Base-by-base conservation (phyloP, 2,888 invertebrate genomes). In the Opisthograptis luteolata region DNA sequence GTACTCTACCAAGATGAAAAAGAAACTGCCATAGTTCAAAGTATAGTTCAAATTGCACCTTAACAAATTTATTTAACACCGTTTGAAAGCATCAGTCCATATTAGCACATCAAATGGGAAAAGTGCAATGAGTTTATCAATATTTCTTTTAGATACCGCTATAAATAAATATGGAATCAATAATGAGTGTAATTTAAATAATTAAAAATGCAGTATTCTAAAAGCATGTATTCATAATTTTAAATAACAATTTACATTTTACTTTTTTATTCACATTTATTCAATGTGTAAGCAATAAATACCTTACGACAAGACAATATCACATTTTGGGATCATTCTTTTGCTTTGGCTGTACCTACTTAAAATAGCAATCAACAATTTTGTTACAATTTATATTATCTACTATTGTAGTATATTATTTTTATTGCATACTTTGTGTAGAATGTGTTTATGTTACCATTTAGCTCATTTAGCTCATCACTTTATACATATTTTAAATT, bases 401-500 rank as follows among this genome's bases (percentile, higher is more conserved):
- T 52, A 55, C 52, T 51, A 42, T 55, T 55, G 51, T 49, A 54
- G 20, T 27, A 34, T 27, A 12, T 44, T 34, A 28, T 24, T 43
- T 32, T 34, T 35, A 40, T 19, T 39, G 6, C 39, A 17, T 45
- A 28, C 12, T 15, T 39, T 53, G 32, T 31, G 28, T 31, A 13
- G 12, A 36, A 9, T 43, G 15, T 47, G 30, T 34, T 24, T 51
- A 40, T 49, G 55, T 58, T 58, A 55, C 54, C 54, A 51, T 54
- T 42, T 31, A 46, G 17, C 37, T 47, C 35, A 15, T 37, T 13
- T n/a, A n/a, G n/a, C 12, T 12, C n/a, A 27, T 20, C 24, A 25
- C 17, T 17, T 12, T 10, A 15, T 35, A 32, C 43, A 50, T 57
- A 57, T 42, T 42, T 28, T 17, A 32, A 24, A n/a, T 14, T 24